Conservation (phyloP, 2,113 vertebrate genomes). For the Campylomormyrus tamandua region DNA sequence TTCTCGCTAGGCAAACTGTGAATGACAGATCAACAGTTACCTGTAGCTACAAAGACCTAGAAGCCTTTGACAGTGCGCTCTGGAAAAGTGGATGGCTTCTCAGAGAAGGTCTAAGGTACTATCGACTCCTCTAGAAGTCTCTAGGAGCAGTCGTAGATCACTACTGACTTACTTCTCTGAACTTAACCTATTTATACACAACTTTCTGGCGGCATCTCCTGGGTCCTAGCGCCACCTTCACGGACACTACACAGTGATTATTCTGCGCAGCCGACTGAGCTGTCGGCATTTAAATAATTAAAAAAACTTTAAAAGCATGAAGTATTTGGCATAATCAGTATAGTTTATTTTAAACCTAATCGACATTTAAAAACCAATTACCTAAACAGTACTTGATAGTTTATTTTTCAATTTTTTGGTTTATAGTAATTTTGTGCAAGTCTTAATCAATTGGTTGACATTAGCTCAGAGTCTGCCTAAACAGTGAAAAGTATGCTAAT, state of each 20-base stretch:
- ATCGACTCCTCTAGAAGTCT: not conserved
- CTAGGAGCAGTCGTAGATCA: slow-evolving; percentile 3
- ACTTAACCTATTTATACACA: slow-evolving; percentile 30
- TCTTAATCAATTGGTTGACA: not conserved
- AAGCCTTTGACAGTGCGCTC: not conserved
- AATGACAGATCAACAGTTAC: not conserved
- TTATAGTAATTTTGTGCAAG: not conserved
- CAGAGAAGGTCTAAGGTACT: not conserved
- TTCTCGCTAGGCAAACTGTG: not conserved
- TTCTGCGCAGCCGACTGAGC: not conserved
- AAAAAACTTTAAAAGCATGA: not conserved
- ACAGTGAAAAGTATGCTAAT: not conserved
- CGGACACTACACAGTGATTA: not conserved
- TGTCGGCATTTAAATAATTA: not conserved
- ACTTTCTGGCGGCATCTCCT: slow-evolving; percentile 10
- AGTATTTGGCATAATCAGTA: not conserved
- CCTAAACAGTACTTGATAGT: not conserved
- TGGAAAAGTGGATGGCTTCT: slow-evolving; percentile 3
- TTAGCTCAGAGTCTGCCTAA: not conserved
- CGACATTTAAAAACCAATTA: not conserved
- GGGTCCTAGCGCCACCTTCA: slow-evolving; percentile 31
- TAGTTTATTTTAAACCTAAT: not conserved
- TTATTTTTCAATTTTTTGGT: not conserved
- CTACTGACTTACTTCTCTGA: slow-evolving; percentile 30
- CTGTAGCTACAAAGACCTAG: not conserved